Base-by-base conservation (phyloP, 2,797 vertebrate genomes). In the Myotis pilosus region DNA sequence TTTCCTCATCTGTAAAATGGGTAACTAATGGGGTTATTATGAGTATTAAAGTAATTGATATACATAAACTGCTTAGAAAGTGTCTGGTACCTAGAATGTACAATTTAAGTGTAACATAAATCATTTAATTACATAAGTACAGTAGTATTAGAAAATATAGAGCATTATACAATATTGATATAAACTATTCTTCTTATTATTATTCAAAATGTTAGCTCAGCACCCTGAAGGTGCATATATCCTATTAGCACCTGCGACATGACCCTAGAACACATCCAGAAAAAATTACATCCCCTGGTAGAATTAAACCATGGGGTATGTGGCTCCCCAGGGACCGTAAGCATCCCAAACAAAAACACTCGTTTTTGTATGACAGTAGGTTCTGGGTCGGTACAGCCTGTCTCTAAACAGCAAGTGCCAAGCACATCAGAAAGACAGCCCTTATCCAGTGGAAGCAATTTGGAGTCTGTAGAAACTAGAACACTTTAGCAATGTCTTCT, bases 391-490 rank as follows among this genome's bases (percentile, higher is more conserved):
- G 16, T 38, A 87, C 83, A 53, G 71, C 71, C 57, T 83, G 64
- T 95, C 84, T 94, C 36, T n/a, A 66, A 91, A 88, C 44, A 83
- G 79, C 44, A 66, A 91, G 81, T 66, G 68, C 79, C 64, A 92
- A 91, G 88, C n/a, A 66, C 41, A 36, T 82, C 55, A 71, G 28
- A 30, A 92, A 89, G 68, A 69, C 5, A n/a, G 51, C 30, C 82
- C 90, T 88, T 82, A 51, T 92, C 44, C n/a, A 88, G 12, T 0
- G 38, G 79, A 86, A 94, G 4, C 51, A 60, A 66, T 62, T 53
- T 80, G 69, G n/a, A 88, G 41, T 90, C 83, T 91, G n/a, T 57
- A 88, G 84, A 89, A 94, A 85, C 20, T 60, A 47, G 83, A 95
- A 87, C 74, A 81, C 36, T 94, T 87, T 11, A 60, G 9, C 55